Evolutionary conservation across 2,797 vertebrate genomes (phyloP).

Genomic region (Falco berigora): DNA sequence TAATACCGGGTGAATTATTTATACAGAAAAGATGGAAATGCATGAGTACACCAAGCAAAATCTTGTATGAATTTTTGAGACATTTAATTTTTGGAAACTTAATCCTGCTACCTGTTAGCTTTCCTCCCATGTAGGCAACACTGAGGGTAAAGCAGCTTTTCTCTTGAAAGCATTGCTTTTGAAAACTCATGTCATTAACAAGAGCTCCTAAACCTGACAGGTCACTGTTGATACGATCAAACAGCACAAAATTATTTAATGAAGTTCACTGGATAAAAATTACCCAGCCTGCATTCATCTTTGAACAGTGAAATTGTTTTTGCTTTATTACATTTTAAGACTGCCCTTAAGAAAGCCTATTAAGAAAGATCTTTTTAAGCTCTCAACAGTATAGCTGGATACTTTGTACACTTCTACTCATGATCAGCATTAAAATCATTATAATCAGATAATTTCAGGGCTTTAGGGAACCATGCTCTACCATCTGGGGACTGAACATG

Average conservation of each 20-base stretch:
- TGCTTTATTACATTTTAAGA: constrained; percentile 10
- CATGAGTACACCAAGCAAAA: neutral
- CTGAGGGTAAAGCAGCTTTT: neutral
- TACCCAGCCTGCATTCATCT: neutral
- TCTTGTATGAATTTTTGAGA: neutral
- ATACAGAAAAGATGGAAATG: neutral
- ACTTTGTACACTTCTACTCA: constrained; percentile 36
- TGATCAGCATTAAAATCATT: constrained; percentile 37
- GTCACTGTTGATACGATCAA: neutral
- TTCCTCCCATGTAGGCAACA: neutral
- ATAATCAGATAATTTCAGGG: constrained; percentile 27
- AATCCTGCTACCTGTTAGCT: neutral
- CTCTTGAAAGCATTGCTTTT: neutral
- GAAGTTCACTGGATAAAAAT: neutral
- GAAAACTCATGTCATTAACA: neutral
- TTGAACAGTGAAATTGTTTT: constrained; percentile 2
- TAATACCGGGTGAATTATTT: neutral
- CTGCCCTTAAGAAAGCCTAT: neutral
- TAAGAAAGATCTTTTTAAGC: constrained; percentile 25
- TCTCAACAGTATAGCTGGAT: neutral
- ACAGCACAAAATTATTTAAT: neutral
- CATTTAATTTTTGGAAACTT: neutral
- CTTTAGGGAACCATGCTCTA: constrained; percentile 35
- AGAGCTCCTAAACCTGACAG: neutral
- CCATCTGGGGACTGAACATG: neutral